Evolutionary conservation across 2,888 invertebrate genomes (phyloP).

Genomic region (Drosophila subsilvestris): DNA sequence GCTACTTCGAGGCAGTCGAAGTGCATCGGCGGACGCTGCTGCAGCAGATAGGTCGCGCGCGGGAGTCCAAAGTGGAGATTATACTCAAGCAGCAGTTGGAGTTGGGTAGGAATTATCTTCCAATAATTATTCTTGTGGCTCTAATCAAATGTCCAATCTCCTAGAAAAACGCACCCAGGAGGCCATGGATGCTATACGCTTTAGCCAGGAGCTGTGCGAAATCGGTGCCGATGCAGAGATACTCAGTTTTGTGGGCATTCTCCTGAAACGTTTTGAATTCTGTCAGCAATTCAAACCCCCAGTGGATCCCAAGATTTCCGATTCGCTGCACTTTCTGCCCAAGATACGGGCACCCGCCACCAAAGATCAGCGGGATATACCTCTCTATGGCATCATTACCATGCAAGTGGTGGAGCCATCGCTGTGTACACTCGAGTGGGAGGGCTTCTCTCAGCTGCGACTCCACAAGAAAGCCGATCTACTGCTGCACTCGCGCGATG

Average conservation of each 20-base stretch:
- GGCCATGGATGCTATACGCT: slow-evolving; percentile 86
- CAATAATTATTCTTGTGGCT: not conserved
- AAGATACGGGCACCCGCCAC: slow-evolving; percentile 85
- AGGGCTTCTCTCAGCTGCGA: slow-evolving; percentile 84
- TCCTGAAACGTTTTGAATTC: slow-evolving; percentile 88
- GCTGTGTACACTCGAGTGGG: slow-evolving; percentile 86
- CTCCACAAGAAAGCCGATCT: slow-evolving; percentile 87
- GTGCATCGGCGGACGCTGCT: slow-evolving; percentile 86
- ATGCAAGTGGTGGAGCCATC: slow-evolving; percentile 88
- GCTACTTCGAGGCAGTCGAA: slow-evolving; percentile 87
- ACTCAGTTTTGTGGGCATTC: slow-evolving; percentile 87
- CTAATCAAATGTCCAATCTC: slow-evolving; percentile 1
- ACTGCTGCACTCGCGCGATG: slow-evolving; percentile 87
- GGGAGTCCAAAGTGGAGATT: slow-evolving; percentile 85
- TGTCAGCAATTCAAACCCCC: slow-evolving; percentile 86
- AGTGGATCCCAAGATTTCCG: slow-evolving; percentile 84
- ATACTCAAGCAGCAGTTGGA: slow-evolving; percentile 85
- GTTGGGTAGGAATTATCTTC: slow-evolving; percentile 72
- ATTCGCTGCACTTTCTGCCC: slow-evolving; percentile 86
- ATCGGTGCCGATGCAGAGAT: slow-evolving; percentile 90
- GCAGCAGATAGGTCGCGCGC: slow-evolving; percentile 83
- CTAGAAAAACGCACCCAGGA: slow-evolving; percentile 86
- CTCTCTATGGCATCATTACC: slow-evolving; percentile 86
- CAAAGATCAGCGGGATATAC: slow-evolving; percentile 83
- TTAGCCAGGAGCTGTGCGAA: slow-evolving; percentile 87